Evolutionary conservation across 1,140 invertebrate genomes (phyloP), one percentile per base, ranked within the genome.

Genomic region (Liolophura sinensis): DNA sequence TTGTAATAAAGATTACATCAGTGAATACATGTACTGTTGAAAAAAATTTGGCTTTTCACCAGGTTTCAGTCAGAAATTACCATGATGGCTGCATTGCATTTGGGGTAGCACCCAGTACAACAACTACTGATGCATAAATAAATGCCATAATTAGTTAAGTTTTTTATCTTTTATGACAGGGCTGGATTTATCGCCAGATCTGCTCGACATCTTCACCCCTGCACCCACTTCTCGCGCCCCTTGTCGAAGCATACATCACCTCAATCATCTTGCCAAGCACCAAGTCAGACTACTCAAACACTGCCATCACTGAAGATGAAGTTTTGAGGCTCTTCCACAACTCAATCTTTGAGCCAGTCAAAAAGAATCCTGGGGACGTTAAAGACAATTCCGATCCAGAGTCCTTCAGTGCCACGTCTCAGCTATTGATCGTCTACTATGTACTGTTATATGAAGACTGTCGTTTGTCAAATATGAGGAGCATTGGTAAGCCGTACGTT

Each of bases 211-310:
- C 89, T 0, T 88, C 92, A 25, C 96, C 96, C 0, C 82, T 99
- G 40, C 96, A 99, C 87, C 93, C 95, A 0, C 92, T 97, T 18
- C 86, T 98, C 69, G 95, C 95, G 0, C 90, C 92, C n/a, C 84
- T 99, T 11, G 92, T 98, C 0, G 95, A 98, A 86, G 94, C 95
- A 0, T 99, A 96, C 77, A 94, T 98, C 0, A 95, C 94, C 81
- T 97, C 95, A 1, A 92, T 98, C 63, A 87, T 98, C 22, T 88
- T 94, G 47, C 91, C 92, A 1, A 78, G 77, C 47, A 67, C 75
- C 40, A 82, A 77, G 40, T 78, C 79, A 11, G 88, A 92, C 82
- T 90, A 92, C 64, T 92, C 92, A 4, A 97, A 98, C 79, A 91
- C 96, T 80, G 95, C 95, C 0, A 92, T 98, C 54, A 91, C 90